Base-by-base conservation (phyloP, 2,888 invertebrate genomes). In the Pterostichus niger region DNA sequence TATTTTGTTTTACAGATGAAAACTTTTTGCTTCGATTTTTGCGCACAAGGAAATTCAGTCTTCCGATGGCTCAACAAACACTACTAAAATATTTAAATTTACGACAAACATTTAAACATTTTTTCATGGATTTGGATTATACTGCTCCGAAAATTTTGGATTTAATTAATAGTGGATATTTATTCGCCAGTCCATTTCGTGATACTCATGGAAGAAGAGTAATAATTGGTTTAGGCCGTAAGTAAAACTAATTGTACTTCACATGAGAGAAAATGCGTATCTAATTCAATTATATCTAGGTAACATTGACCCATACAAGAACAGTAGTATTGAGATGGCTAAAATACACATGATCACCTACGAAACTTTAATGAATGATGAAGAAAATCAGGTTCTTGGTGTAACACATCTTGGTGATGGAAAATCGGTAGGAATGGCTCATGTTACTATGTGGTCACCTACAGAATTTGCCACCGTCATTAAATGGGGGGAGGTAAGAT, bases 11-110 rank as follows among this genome's bases (percentile, higher is more conserved):
- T 89, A 44, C 90, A 94, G 96, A 96, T 88, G 94, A 94, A 84
- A 91, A 91, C 64, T 96, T 96, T 88, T 90, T 96, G 80, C 90
- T 96, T 85, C 91, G 95, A 75, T 96, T 96, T 88, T 90, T 96
- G 83, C 92, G 96, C 1, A 93, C 94, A 84, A 95, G 95, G 88
- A 96, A 96, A 89, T 96, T 93, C 91, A 95, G 95, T 87, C 91
- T 96, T 44, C 94, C 94, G 1, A 94, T 95, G 93, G 95, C 96
- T 0, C 94, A 96, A 88, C 95, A 95, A 87, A 93, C 93, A 64
- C 88, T 96, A 52, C 91, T 96, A 17, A 96, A 96, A 88, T 96
- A 96, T 88, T 90, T 96, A 84, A 95, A 94, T 86, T 91, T 96
- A 68, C 91, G 95, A 84, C 93, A 93, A 87, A 93, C 93, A 78